Evolutionary conservation across 2,888 invertebrate genomes (phyloP).

Genomic region (Eulithis testata): DNA sequence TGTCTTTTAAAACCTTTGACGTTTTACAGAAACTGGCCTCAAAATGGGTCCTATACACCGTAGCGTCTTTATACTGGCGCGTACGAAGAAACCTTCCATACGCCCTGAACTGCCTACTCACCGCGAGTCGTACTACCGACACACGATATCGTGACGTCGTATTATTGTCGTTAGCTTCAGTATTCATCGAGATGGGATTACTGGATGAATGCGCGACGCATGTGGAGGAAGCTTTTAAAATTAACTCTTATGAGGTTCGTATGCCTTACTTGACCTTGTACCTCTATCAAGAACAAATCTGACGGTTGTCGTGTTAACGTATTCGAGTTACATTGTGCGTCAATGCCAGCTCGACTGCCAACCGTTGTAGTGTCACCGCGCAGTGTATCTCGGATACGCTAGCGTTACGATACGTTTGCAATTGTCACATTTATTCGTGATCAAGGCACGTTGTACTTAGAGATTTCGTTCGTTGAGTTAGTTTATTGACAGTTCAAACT

Average conservation of each 20-base stretch:
- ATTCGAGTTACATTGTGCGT: too few relatives aligned
- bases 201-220: constrained; percentile 86
- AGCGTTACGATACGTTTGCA: too few relatives aligned
- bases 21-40: constrained; percentile 87
- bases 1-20: background rate
- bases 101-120: constrained; percentile 88
- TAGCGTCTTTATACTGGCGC: constrained; percentile 92
- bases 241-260: constrained; percentile 86
- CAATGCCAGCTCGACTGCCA: too few relatives aligned
- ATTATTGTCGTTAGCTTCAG: constrained; percentile 88
- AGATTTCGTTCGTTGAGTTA: too few relatives aligned
- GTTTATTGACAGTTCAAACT: constrained; percentile 74
- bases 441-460: too few relatives aligned
- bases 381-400: too few relatives aligned
- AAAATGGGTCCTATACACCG: constrained; percentile 88
- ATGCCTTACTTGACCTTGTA: background rate
- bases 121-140: constrained; percentile 73
- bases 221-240: constrained; percentile 85
- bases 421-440: too few relatives aligned
- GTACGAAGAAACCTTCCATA: constrained; percentile 88
- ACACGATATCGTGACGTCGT: constrained; percentile 87
- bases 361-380: too few relatives aligned
- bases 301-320: too few relatives aligned
- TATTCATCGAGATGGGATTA: constrained; percentile 87
- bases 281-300: too few relatives aligned